phyloP scores from a whole-genome alignment of 2,888 invertebrate genomes.

The Nomada lathburiana region DNA sequence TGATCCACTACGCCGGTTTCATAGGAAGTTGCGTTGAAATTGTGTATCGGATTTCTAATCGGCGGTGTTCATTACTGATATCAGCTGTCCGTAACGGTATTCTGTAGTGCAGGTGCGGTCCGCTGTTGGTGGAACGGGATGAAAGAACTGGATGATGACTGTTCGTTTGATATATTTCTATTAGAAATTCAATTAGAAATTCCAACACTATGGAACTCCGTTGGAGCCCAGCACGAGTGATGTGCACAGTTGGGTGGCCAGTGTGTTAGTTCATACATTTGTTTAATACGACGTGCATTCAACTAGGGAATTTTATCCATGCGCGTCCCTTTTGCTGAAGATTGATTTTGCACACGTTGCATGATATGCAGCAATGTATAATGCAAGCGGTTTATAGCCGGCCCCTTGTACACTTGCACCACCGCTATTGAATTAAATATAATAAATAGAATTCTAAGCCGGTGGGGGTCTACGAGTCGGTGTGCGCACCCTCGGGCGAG shows the following conservation, averaged over 20 bases:
- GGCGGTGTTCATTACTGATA: not conserved
- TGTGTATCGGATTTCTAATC: constrained; percentile 11
- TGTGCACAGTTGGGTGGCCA: not conserved
- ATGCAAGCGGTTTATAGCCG: constrained; percentile 54
- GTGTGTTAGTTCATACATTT: too few species aligned
- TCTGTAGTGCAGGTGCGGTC: not conserved
- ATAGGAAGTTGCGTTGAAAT: constrained; percentile 10
- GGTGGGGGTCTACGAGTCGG: constrained; percentile 32
- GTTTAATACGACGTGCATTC: too few species aligned
- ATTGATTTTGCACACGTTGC: constrained; percentile 58
- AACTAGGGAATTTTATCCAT: not conserved
- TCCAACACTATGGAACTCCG: too few species aligned
- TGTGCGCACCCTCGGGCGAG: constrained; percentile 67
- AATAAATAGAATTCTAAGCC: constrained; percentile 65
- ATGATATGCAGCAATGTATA: constrained; percentile 38
- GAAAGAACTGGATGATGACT: too few species aligned
- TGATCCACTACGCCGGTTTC: constrained; percentile 13
- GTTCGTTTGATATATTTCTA: too few species aligned
- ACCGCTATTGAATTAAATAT: constrained; percentile 58
- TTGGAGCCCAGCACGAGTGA: too few species aligned
- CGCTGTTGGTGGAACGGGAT: not conserved
- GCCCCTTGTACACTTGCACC: constrained; percentile 54
- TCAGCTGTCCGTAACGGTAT: not conserved
- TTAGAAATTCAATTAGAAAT: too few species aligned
- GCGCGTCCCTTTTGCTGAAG: constrained; percentile 27